phyloP scores from a whole-genome alignment of 1,140 invertebrate species.

The Lepidotrigona ventralis region DNA sequence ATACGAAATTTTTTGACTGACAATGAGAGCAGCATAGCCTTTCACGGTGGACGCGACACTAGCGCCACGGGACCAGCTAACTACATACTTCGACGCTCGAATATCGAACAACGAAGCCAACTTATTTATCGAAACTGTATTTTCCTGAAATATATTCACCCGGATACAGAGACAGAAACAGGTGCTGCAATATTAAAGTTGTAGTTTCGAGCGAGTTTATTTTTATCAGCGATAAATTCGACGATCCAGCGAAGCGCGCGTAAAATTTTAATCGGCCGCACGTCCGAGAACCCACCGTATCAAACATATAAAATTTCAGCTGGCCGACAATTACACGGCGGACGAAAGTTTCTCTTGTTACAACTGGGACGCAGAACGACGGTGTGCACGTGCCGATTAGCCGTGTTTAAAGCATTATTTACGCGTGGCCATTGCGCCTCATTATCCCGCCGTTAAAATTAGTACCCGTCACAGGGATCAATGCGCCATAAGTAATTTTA shows the following conservation, averaged over 20 bases:
- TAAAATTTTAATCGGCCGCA: background rate
- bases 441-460: conserved; percentile 69
- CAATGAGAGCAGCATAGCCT: too few species aligned
- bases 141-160: too few species aligned
- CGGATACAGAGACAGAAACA: too few species aligned
- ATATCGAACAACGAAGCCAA: too few species aligned
- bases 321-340: conserved; percentile 7
- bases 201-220: background rate
- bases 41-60: too few species aligned
- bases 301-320: conserved; percentile 5
- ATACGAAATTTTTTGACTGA: too few species aligned
- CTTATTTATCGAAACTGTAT: too few species aligned
- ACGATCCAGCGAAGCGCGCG: background rate
- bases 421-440: conserved; percentile 54
- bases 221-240: background rate
- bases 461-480: conserved; percentile 57
- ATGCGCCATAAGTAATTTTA: conserved; percentile 69
- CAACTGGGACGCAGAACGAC: conserved; percentile 36
- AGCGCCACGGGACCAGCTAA: too few species aligned
- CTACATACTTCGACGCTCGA: too few species aligned
- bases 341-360: conserved; percentile 47
- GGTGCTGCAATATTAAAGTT: background rate
- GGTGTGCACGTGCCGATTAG: conserved; percentile 51
- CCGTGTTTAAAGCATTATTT: conserved; percentile 50
- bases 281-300: too few species aligned